phyloP scores from a whole-genome alignment of 1,140 invertebrate genomes.

The Aphaenogaster ashmeadi region DNA sequence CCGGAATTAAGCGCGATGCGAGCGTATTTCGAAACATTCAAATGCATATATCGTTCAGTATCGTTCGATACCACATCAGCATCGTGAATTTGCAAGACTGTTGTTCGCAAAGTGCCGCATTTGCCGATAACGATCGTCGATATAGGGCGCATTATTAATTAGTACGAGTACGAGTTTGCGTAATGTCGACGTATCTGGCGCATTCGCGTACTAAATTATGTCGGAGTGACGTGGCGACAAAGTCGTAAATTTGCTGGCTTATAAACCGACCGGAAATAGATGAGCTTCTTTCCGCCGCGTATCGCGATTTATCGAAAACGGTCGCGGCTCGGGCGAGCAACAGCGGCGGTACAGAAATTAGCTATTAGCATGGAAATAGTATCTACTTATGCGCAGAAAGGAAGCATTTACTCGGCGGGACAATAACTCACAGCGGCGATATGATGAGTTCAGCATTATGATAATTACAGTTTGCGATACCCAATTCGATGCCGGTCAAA shows the following conservation, averaged over 20 bases:
- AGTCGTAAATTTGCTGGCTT: conserved; percentile 47
- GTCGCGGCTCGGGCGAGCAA: neutral
- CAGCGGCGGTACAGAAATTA: conserved; percentile 40
- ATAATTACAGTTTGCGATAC: conserved; percentile 40
- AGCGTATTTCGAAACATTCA: conserved; percentile 67
- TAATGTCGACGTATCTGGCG: conserved; percentile 52
- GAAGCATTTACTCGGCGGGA: conserved; percentile 18
- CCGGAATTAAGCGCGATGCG: conserved; percentile 49
- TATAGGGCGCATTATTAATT: conserved; percentile 71
- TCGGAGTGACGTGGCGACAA: conserved; percentile 41
- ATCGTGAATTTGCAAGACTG: conserved; percentile 47
- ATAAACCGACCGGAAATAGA: conserved; percentile 44
- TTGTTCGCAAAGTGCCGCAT: conserved; percentile 49
- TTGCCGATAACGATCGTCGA: conserved; percentile 65
- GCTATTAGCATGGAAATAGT: conserved; percentile 57
- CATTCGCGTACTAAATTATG: conserved; percentile 64
- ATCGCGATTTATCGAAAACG: conserved; percentile 50
- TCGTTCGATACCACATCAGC: conserved; percentile 9
- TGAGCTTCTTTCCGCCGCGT: conserved; percentile 39
- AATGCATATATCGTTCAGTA: conserved; percentile 20
- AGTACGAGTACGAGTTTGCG: conserved; percentile 37
- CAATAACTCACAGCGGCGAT: conserved; percentile 40
- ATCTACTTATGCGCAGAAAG: conserved; percentile 46
- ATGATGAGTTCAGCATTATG: conserved; percentile 59
- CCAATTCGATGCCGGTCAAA: conserved; percentile 39